Percentiles rank a stretch among this genome's conserved stretches.
Evolutionary conservation across 2,797 vertebrate genomes (phyloP).

Genomic region (Aotus griseimembra): DNA sequence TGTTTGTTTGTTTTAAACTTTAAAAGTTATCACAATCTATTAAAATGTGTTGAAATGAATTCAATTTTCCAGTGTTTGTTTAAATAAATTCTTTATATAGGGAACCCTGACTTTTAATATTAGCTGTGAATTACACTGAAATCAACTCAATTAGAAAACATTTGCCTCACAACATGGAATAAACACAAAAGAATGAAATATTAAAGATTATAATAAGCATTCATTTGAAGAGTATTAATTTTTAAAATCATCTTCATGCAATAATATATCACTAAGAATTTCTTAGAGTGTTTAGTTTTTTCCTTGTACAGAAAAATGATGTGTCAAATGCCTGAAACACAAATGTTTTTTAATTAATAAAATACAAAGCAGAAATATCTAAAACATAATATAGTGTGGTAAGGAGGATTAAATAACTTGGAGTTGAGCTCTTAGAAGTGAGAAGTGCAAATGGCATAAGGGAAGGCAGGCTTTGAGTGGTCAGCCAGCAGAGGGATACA

Average conservation of each 20-base stretch:
- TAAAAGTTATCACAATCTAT: slow-evolving; percentile 31
- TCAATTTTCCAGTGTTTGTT: neutral
- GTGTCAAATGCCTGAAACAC: neutral
- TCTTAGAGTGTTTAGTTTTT: neutral
- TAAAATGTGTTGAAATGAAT: slow-evolving; percentile 17
- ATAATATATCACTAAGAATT: neutral
- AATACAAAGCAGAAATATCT: neutral
- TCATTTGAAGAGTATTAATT: neutral
- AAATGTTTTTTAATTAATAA: neutral
- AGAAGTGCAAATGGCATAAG: neutral
- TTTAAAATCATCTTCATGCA: neutral
- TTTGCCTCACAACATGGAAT: neutral
- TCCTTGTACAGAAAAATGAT: neutral
- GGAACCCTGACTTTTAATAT: neutral
- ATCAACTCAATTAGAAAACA: slow-evolving; percentile 15
- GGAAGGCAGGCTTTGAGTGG: neutral
- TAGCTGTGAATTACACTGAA: neutral
- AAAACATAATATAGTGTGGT: neutral
- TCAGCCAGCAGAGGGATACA: neutral
- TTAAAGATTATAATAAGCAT: neutral
- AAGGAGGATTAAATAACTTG: neutral
- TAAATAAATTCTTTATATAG: neutral
- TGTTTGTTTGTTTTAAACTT: neutral
- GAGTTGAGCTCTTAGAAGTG: neutral
- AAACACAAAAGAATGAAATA: slow-evolving; percentile 14